Evolutionary conservation across 2,113 vertebrate species (phyloP), one percentile per base, ranked within the genome.

Genomic region (Bubo blakistoni): DNA sequence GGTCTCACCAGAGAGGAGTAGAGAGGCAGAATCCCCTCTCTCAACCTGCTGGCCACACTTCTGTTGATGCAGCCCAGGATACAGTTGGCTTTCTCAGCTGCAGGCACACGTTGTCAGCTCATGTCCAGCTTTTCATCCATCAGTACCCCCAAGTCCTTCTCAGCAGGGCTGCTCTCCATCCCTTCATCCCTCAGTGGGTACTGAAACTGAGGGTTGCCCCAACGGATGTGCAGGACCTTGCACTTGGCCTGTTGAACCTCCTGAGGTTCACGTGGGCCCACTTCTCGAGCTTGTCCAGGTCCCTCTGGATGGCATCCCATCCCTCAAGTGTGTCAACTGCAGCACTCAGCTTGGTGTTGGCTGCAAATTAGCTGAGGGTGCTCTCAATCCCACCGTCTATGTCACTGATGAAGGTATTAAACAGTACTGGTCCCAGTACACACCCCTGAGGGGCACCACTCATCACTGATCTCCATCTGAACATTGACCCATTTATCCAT

Each of bases 91-190:
- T 47, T 44, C 34, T 61, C 38, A 20, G 46, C 38, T n/a, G 27
- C 0, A 0, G 54, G 10, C 2, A 0, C 19, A 44, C 25, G 6
- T 54, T 25, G 19, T 2, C 0, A 2, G 11, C 15, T 71, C 8
- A 29, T 10, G 19, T 59, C 6, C 14, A 27, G 5, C 32, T 51
- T 65, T 57, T 44, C 26, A 14, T 65, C 26, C 27, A 20, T 18
- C 27, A 52, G 21, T 34, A 34, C 16, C 14, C 24, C 10, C 11
- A 71, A 51, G 17, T 32, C 16, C 34, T 71, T 47, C 18, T 82
- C 1, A 0, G 4, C 36, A 34, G 38, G 22, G 54, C 52, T 78
- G 21, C 30, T 63, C 21, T 84, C 26, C 17, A 32, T 27, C 42
- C 16, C 11, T 21, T 77, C 13, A 47, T 54, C 10, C 7, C 9